Evolutionary conservation across 2,113 vertebrate species (phyloP).

Genomic region (Lycaon pictus): DNA sequence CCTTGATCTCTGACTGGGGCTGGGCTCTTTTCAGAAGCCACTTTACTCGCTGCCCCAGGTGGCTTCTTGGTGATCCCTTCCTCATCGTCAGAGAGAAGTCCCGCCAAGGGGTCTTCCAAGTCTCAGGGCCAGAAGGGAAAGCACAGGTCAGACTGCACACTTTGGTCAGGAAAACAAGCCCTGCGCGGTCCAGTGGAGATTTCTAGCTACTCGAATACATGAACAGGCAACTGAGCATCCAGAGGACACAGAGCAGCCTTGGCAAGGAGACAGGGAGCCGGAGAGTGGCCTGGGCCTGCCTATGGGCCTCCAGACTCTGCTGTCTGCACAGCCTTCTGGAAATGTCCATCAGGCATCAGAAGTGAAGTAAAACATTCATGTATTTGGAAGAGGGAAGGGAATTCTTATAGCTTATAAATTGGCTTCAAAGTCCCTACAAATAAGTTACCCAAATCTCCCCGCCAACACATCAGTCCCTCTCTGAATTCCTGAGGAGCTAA

Average conservation of each 20-base stretch:
- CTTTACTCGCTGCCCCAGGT: background rate
- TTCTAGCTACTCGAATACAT: background rate
- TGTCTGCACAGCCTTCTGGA: background rate
- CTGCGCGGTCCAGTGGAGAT: rapidly evolving
- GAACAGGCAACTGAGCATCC: background rate
- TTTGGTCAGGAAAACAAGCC: background rate
- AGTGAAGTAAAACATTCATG: background rate
- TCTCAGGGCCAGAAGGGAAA: constrained; percentile 78
- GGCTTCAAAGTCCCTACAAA: background rate
- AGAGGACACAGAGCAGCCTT: background rate
- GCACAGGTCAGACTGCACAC: background rate
- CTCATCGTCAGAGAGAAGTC: constrained; percentile 88
- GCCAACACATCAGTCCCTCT: background rate
- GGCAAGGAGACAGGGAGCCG: rapidly evolving
- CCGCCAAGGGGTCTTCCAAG: constrained; percentile 86
- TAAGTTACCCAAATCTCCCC: background rate
- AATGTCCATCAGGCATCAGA: background rate
- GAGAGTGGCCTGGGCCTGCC: background rate
- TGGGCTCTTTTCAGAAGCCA: background rate
- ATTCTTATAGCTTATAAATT: background rate
- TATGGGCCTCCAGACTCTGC: background rate
- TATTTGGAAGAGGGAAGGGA: background rate
- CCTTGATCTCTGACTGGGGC: constrained; percentile 73
- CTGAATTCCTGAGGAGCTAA: background rate
- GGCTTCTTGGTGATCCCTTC: constrained; percentile 81